A percentile compares a stretch with the other conserved stretches of the same genome.
Evolutionary conservation across 2,797 vertebrate species (phyloP).

Genomic region (Pitangus sulphuratus): DNA sequence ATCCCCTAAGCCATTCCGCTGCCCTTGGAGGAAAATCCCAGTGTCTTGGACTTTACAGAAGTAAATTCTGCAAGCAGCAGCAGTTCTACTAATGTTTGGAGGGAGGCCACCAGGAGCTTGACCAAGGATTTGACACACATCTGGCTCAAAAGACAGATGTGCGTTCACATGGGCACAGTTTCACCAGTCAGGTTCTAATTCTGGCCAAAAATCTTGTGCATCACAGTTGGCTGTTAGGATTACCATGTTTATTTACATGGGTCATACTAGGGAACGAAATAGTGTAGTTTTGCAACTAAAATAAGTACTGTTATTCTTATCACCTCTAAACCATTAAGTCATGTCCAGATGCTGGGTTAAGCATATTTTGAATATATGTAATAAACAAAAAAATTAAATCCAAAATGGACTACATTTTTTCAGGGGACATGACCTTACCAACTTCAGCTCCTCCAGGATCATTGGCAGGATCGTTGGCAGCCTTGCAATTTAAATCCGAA

Average conservation of each 20-base stretch:
- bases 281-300: neutral
- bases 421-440: neutral
- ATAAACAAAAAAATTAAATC: neutral
- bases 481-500: neutral
- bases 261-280: neutral
- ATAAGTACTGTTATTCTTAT: neutral
- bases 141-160: neutral
- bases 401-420: neutral
- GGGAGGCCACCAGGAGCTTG: neutral
- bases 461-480: neutral
- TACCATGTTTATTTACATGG: neutral
- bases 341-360: neutral
- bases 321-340: neutral
- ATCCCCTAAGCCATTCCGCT: neutral
- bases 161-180: fast-evolving
- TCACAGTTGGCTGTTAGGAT: neutral
- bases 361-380: neutral
- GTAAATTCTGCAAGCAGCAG: neutral
- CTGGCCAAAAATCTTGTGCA: neutral
- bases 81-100: neutral
- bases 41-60: fast-evolving
- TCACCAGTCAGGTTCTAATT: neutral
- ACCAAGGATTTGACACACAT: neutral
- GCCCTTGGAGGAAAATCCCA: neutral
- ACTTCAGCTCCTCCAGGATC: neutral